Evolutionary conservation across 2,113 vertebrate species (phyloP), one percentile per base, ranked within the genome.

Genomic region (Chionodraco myersi): DNA sequence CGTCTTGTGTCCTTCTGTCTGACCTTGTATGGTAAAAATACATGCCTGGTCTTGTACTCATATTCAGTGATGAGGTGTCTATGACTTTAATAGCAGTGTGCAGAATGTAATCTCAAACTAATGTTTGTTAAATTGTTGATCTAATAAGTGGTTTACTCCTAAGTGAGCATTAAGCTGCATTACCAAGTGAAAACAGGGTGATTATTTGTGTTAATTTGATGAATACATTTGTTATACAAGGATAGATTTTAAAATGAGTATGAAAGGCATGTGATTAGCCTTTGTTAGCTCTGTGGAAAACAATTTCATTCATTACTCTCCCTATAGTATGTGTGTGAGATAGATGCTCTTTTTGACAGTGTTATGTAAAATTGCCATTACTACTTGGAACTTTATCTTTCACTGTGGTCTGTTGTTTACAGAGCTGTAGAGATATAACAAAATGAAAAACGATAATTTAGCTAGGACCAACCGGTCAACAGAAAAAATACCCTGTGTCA

Each of bases 361-460:
- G 56, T 23, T 6, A 12, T 41, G 56, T 52, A n/a, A n/a, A 47
- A 21, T 21, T 21, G 21, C 21, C 23, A 18, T 13, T 44, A 21
- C 49, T 36, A 64, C 41, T 63, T 49, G 34, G 53, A 18, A 59
- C 15, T 10, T 23, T 21, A 45, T 63, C 56, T 66, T 61, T 67
- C 5, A 67, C 12, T 73, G 51, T 56, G 23, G 18, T 63, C 44
- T 70, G n/a, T 65, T 49, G 18, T 61, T 71, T 61, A 56, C 53
- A 52, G 36, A 41, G 36, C 5, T 41, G 30, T 30, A 4, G 30
- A 30, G 30, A 30, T 30, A 30, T 26, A 26, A 26, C 26, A 26
- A 26, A 26, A 26, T 26, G 26, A 26, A 26, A 26, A 26, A 26
- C 26, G 26, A 26, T 26, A 26, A 26, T 26, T 26, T 26, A 26